Percentiles rank a stretch among this genome's conserved stretches.
These are phyloP conservation scores for Circaetus cinerascens DNA, from an alignment of 2,113 vertebrate genomes.

Conservation along the genomic window DNA sequence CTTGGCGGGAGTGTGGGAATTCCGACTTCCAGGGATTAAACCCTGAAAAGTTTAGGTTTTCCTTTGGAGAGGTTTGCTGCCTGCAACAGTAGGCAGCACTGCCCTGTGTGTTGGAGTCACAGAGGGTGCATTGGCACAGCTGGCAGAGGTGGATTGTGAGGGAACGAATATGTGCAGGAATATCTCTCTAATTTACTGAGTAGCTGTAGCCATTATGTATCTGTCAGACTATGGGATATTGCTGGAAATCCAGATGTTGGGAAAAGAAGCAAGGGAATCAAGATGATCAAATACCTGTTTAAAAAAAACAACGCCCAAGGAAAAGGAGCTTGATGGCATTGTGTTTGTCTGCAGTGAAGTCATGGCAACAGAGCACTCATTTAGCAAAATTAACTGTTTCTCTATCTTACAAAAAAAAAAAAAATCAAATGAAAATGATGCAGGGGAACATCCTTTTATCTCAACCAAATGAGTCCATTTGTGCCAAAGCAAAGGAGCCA, in stretches of 20 bases:
- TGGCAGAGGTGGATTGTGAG: background rate
- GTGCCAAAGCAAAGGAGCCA: slow-evolving; percentile 53
- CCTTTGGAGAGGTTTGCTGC: background rate
- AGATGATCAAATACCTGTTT: slow-evolving; percentile 67
- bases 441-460: slow-evolving; percentile 66
- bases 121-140: background rate
- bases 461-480: slow-evolving; percentile 51
- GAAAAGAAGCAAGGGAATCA: slow-evolving; percentile 40
- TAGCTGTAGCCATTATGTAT: background rate
- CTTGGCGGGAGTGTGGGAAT: background rate
- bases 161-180: background rate
- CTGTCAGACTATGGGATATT: background rate
- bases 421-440: background rate
- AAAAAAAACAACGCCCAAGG: slow-evolving; percentile 29
- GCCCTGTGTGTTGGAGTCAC: background rate
- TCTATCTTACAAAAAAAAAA: slow-evolving; percentile 46
- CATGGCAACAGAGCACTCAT: slow-evolving; percentile 64
- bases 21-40: background rate
- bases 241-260: slow-evolving; percentile 38
- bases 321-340: slow-evolving; percentile 67
- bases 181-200: background rate
- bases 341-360: slow-evolving; percentile 71
- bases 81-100: background rate
- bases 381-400: slow-evolving; percentile 74
- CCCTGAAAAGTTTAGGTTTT: background rate